Base-by-base conservation (phyloP, 2,888 invertebrate species). In the Cephus pulcher region DNA sequence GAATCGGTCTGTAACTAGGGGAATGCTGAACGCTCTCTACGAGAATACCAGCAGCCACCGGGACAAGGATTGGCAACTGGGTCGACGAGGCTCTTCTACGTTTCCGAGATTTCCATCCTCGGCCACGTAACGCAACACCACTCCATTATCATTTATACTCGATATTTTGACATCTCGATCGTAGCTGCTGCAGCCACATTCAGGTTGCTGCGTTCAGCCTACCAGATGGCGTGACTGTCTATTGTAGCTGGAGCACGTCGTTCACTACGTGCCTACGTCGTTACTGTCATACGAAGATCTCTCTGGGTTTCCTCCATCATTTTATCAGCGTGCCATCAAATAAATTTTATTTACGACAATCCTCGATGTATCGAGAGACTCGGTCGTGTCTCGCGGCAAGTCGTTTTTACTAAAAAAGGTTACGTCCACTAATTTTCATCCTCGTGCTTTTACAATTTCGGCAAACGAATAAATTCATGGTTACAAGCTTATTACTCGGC, bases 41-140 rank as follows among this genome's bases (percentile, higher is more conserved):
- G 56, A 56, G 56, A 56, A 56, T 56, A 56, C 56, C 56, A 56
- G 56, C 56, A 56, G 56, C 56, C 56, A 56, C 56, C 56, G 56
- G 56, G 56, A 56, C 56, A 56, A 56, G 56, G 56, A 56, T 56
- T 56, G 76, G 82, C 85, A 86, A 87, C 77, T 87, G 84, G 87
- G 87, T 86, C 85, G 56, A 23, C 56, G 56, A 56, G 23, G 23
- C 56, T 56, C 9, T 9, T 56, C 56, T 56, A 56, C 23, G 23
- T 56, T 56, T 56, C 23, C 56, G 56, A 56, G 56, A 56, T 56
- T 56, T 56, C 56, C 56, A 56, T 56, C 56, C 56, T 56, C 80
- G 78, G 79, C 81, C 79, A 81, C 87, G 87, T 88, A 88, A 88
- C 85, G 87, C 84, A 86, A 88, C 84, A 88, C 87, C 85, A 79